Evolutionary conservation across 2,888 invertebrate species (phyloP), one percentile per base, ranked within the genome.

Genomic region (Timema podura): DNA sequence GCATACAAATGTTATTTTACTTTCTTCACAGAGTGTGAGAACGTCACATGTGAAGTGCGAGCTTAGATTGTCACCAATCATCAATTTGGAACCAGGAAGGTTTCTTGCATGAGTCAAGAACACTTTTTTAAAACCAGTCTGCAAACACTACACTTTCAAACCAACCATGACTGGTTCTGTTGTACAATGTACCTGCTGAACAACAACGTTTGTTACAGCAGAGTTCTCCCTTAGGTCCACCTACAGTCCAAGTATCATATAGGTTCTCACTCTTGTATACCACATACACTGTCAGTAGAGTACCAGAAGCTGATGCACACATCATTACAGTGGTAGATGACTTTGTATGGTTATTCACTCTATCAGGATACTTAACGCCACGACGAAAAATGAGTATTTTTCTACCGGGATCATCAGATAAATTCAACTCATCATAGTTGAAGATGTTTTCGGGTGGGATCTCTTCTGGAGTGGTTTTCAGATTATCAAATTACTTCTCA

Each of bases 181-280:
- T 59, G 59, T 59, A 59, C 6, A 44, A 8, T 9, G 16, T 59
- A 8, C 59, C 59, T 59, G 5, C 2, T 5, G 44, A 44, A 30
- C 59, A 59, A 59, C 59, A 59, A 59, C 7, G 59, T 59, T 59
- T 45, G 45, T 10, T 44, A 45, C 59, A 59, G 59, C 59, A 59
- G 45, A 16, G 59, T 44, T 45, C 45, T 30, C 5, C 59, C 45
- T 59, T 44, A 10, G 75, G 76, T 13, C 78, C 77, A 48, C 76
- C 75, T 68, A 75, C 73, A 9, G 68, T 67, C 77, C 78, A 78
- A 11, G 74, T 68, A 13, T 73, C 66, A 70, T 71, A 75, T 49
- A 79, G 47, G 59, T 75, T 59, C 49, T 73, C 71, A 5, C 75
- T 68, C 71, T 76, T 77, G 69, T 76, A 76, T 5, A 77, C 75